Conservation (phyloP, 2,113 vertebrate genomes). For the Taurulus bubalis region DNA sequence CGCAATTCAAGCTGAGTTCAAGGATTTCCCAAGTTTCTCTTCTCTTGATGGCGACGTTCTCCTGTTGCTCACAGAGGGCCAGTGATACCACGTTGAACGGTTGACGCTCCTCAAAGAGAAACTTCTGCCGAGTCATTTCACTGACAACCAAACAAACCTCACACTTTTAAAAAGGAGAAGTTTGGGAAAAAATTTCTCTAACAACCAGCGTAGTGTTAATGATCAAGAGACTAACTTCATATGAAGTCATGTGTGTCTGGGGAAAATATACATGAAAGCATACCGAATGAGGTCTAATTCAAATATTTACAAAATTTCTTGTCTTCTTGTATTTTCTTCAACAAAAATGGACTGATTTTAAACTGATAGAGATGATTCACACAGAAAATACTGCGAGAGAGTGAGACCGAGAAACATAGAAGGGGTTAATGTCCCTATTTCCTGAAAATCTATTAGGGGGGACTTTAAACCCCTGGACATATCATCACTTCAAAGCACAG, state of each 20-base stretch:
- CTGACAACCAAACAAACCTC: neutral
- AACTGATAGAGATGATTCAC: neutral
- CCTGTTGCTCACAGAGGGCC: neutral
- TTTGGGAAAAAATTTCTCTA: too few species aligned
- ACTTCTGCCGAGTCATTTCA: neutral
- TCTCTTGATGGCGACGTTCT: neutral
- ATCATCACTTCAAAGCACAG: slow-evolving; percentile 66
- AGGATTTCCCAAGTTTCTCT: neutral
- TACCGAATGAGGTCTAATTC: neutral
- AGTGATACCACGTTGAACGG: neutral
- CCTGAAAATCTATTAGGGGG: slow-evolving; percentile 63
- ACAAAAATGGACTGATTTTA: slow-evolving; percentile 8
- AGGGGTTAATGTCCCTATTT: slow-evolving; percentile 64
- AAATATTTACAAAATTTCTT: neutral
- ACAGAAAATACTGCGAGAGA: neutral
- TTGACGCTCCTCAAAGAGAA: neutral
- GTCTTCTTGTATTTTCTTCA: neutral
- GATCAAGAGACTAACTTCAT: neutral
- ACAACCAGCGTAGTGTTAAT: neutral
- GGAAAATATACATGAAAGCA: neutral
- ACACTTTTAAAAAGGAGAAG: neutral
- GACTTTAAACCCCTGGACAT: slow-evolving; percentile 54
- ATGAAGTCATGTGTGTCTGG: neutral
- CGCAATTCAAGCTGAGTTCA: neutral
- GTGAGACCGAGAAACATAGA: slow-evolving; percentile 8